Evolutionary conservation across 2,113 vertebrate genomes (phyloP).

Genomic region (Pleuronectes platessa): DNA sequence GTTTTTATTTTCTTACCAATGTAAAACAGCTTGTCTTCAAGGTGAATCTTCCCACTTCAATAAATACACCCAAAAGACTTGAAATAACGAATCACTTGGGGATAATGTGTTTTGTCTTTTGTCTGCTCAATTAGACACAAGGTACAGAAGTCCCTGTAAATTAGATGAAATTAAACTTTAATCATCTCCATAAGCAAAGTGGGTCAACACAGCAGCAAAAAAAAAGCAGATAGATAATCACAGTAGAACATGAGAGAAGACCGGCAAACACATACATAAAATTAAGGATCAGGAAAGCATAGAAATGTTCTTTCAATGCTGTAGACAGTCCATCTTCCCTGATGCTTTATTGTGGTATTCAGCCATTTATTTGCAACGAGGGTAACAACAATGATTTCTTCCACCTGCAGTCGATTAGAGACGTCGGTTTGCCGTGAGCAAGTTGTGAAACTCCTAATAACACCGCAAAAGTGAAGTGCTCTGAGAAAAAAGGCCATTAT

Average conservation of each 20-base stretch:
- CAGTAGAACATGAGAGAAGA: background rate
- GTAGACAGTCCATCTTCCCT: background rate
- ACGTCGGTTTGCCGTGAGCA: background rate
- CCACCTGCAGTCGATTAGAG: slow-evolving; percentile 4
- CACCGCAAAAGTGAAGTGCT: background rate
- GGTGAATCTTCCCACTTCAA: background rate
- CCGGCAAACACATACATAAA: background rate
- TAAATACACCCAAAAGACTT: background rate
- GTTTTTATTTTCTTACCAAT: slow-evolving; percentile 5
- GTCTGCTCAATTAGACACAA: background rate
- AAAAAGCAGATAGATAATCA: slow-evolving; percentile 3
- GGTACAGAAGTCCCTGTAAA: slow-evolving; percentile 2
- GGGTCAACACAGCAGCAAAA: slow-evolving; percentile 2
- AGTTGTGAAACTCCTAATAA: background rate
- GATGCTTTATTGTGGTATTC: background rate
- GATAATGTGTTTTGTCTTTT: slow-evolving; percentile 9
- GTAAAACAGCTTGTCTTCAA: slow-evolving; percentile 6
- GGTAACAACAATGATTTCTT: background rate
- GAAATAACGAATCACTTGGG: slow-evolving; percentile 15
- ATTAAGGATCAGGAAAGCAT: background rate
- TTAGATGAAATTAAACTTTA: background rate
- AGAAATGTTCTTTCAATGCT: background rate
- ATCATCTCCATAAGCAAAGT: slow-evolving; percentile 6
- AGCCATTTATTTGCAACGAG: background rate
- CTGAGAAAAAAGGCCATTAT: background rate